These are phyloP conservation scores for Cranoglanis bouderius DNA, from an alignment of 2,113 vertebrate genomes.

Conservation along the genomic window DNA sequence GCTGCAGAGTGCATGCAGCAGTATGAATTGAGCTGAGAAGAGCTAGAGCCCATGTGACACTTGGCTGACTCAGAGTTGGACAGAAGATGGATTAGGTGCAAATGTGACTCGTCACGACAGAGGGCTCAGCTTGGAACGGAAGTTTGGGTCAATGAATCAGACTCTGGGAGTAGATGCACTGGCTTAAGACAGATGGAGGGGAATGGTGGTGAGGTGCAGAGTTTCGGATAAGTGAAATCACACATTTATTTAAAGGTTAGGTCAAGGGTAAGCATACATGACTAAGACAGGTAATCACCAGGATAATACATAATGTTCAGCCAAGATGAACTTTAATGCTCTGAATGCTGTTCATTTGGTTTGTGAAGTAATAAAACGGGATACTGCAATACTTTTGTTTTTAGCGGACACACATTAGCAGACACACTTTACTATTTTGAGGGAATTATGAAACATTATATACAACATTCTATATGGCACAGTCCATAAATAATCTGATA, in stretches of 20 bases:
- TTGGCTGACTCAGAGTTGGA: slow-evolving; percentile 23
- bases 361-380: not conserved
- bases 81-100: slow-evolving; percentile 54
- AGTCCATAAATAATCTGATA: not conserved
- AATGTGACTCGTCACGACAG: slow-evolving; percentile 57
- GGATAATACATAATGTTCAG: not conserved
- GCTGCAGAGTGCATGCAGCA: not conserved
- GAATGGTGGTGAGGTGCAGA: slow-evolving; percentile 12
- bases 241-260: slow-evolving; percentile 39
- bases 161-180: slow-evolving; percentile 1
- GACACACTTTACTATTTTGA: not conserved
- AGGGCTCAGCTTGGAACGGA: slow-evolving; percentile 53
- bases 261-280: slow-evolving; percentile 10
- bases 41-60: slow-evolving; percentile 48
- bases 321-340: not conserved
- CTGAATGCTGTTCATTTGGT: not conserved
- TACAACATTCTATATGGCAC: not conserved
- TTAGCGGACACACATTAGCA: not conserved
- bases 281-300: slow-evolving; percentile 10
- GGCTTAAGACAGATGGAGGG: slow-evolving; percentile 2
- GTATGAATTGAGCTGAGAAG: not conserved
- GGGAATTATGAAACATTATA: not conserved
- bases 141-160: slow-evolving; percentile 47
- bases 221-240: slow-evolving; percentile 16
- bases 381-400: not conserved